A percentile compares a stretch with the other conserved stretches of the same genome.
These are phyloP conservation scores for Coptodon rendalli DNA, from an alignment of 2,113 vertebrate species.

Conservation along the genomic window DNA sequence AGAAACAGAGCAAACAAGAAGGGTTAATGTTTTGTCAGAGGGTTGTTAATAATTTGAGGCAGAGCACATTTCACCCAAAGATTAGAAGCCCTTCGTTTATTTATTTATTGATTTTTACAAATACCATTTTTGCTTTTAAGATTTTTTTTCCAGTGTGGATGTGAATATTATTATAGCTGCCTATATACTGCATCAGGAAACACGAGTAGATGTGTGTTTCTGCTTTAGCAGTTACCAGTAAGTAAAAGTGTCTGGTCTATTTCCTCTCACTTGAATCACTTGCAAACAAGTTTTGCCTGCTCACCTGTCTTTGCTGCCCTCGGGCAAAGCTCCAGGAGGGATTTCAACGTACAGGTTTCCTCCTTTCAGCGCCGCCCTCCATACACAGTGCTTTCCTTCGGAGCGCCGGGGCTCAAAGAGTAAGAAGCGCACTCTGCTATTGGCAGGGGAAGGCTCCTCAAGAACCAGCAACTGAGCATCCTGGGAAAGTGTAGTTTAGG, in stretches of 20 bases:
- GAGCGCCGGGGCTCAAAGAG: slow-evolving; percentile 85
- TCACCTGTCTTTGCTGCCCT: slow-evolving; percentile 97
- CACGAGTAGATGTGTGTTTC: neutral
- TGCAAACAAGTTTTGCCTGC: neutral
- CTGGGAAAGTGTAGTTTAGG: slow-evolving; percentile 50
- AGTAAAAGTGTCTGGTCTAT: neutral
- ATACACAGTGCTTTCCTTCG: slow-evolving; percentile 81
- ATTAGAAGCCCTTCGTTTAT: neutral
- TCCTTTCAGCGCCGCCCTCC: slow-evolving; percentile 87
- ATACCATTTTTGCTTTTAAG: neutral
- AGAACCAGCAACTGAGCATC: slow-evolving; percentile 96
- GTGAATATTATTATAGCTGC: neutral
- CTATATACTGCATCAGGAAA: neutral
- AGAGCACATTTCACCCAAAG: neutral
- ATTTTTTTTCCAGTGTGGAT: neutral
- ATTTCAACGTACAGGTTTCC: slow-evolving; percentile 89
- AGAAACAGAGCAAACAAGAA: neutral
- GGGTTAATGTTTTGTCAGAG: neutral
- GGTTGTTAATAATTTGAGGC: neutral
- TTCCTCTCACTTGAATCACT: neutral
- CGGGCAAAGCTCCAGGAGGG: slow-evolving; percentile 86
- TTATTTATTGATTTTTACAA: neutral
- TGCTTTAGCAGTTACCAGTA: neutral
- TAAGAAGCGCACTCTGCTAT: slow-evolving; percentile 83
- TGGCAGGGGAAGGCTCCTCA: slow-evolving; percentile 85